These are phyloP conservation scores for Allygus modestus DNA, from an alignment of 2,888 invertebrate genomes.

Conservation along the genomic window DNA sequence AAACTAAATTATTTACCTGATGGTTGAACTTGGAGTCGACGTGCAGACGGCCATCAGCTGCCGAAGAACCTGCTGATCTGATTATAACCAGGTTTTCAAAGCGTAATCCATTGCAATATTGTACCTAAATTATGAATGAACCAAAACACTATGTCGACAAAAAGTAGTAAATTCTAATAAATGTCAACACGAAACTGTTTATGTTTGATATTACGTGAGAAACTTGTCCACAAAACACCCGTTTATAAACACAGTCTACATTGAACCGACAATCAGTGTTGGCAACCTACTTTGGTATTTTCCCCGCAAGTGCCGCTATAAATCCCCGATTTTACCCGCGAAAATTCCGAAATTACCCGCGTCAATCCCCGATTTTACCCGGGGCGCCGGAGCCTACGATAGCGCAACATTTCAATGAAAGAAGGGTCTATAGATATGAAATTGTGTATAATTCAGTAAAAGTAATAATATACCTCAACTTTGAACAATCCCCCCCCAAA, in stretches of 20 bases:
- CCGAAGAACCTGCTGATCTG: conserved; percentile 65
- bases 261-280: conserved; percentile 61
- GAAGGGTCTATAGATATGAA: no score
- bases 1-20: conserved; percentile 57
- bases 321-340: no score
- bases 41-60: conserved; percentile 66
- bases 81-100: conserved; percentile 62
- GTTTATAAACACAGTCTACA: conserved; percentile 65
- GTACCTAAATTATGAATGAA: neutral
- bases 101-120: conserved; percentile 53
- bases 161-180: conserved; percentile 51
- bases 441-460: no score
- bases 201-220: conserved; percentile 58
- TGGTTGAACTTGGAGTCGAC: conserved; percentile 62
- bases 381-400: no score
- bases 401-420: no score
- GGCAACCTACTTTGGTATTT: no score
- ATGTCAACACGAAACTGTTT: conserved; percentile 32
- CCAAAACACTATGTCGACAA: conserved; percentile 45
- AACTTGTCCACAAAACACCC: conserved; percentile 61
- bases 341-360: no score
- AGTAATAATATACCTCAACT: no score
- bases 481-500: no score
- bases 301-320: no score
- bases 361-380: no score